A percentile compares a stretch with the other conserved stretches of the same genome.
Conservation (phyloP, 2,888 invertebrate genomes). For the Rambutsinella grinnellia region DNA sequence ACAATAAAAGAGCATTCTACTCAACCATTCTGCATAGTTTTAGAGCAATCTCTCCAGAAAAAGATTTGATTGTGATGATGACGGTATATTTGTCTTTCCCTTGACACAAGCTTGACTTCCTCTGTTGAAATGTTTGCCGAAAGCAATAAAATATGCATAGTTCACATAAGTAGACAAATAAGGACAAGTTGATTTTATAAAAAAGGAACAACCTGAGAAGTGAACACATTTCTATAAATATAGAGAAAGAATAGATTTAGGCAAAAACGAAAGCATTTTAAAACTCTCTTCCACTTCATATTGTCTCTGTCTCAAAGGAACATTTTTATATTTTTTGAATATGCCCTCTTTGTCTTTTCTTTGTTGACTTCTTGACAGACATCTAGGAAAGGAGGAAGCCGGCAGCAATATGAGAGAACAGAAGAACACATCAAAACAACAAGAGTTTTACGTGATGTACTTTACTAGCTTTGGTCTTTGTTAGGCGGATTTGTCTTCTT, state of each 20-base stretch:
- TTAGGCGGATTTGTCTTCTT: background rate
- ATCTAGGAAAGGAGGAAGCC: constrained; percentile 40
- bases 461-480: background rate
- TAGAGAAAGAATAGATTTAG: background rate
- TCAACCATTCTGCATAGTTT: no score
- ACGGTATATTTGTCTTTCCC: constrained; percentile 31
- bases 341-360: constrained; percentile 29
- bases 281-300: constrained; percentile 3
- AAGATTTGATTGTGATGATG: constrained; percentile 27
- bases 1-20: no score
- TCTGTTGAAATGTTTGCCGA: constrained; percentile 34
- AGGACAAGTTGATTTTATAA: constrained; percentile 40
- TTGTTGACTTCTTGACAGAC: constrained; percentile 56
- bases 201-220: background rate
- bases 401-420: constrained; percentile 42
- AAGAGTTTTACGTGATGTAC: constrained; percentile 25
- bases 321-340: constrained; percentile 10
- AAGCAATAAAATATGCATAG: constrained; percentile 26
- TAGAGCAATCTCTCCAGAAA: no score
- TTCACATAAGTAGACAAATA: constrained; percentile 6
- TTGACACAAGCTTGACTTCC: constrained; percentile 9
- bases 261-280: background rate
- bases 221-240: background rate
- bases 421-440: constrained; percentile 21
- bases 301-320: constrained; percentile 26